Percentiles rank a stretch among this genome's conserved stretches.
phyloP scores from a whole-genome alignment of 2,888 invertebrate genomes.

The Danaus chrysippus region DNA sequence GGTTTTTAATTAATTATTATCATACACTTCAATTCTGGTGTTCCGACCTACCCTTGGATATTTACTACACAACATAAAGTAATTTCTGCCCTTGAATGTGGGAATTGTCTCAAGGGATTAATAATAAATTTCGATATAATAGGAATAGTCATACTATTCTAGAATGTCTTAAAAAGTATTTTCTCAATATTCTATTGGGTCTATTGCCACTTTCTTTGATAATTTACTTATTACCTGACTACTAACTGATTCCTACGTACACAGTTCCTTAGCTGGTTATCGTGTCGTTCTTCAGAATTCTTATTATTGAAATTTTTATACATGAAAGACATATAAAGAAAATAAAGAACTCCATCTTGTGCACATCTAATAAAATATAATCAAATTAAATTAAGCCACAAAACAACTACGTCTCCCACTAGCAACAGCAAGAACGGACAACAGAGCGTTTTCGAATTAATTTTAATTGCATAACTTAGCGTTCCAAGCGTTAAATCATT shows the following conservation, averaged over 20 bases:
- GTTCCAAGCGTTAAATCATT: constrained; percentile 32
- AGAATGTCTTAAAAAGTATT: too few species aligned
- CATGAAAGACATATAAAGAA: neutral
- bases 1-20: too few species aligned
- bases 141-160: too few species aligned
- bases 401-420: constrained; percentile 19
- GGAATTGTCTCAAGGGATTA: too few species aligned
- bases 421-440: constrained; percentile 44
- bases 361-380: neutral
- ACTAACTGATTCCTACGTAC: neutral
- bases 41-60: too few species aligned
- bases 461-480: constrained; percentile 59
- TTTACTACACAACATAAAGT: too few species aligned
- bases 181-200: too few species aligned
- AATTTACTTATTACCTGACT: neutral
- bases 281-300: too few species aligned
- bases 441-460: constrained; percentile 49
- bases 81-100: too few species aligned
- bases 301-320: neutral
- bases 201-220: too few species aligned
- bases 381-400: neutral
- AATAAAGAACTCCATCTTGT: neutral
- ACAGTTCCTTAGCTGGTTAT: neutral
- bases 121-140: too few species aligned
- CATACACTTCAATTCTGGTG: too few species aligned